These are phyloP conservation scores for Grammomys dolichurus DNA, from an alignment of 2,113 vertebrate species.

Conservation along the genomic window DNA sequence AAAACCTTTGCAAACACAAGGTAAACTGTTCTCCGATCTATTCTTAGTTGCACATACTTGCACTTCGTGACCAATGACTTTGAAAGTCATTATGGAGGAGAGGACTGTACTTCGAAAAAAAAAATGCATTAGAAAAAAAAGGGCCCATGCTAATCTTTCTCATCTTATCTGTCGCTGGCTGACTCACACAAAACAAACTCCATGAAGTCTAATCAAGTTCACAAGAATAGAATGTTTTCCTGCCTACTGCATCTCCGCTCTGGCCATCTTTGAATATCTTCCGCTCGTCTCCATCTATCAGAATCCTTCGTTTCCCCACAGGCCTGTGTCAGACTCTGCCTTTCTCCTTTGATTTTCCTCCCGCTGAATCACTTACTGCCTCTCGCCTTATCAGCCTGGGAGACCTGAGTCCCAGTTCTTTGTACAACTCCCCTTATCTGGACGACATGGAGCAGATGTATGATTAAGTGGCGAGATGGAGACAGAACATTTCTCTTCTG, in stretches of 20 bases:
- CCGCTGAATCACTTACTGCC: constrained; percentile 58
- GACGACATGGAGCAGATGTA: not conserved
- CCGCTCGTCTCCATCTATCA: not conserved
- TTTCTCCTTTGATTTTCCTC: constrained; percentile 52
- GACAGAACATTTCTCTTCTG: constrained; percentile 18
- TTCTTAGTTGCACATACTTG: not conserved
- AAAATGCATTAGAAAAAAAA: not conserved
- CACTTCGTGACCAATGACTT: not conserved
- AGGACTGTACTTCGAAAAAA: not conserved
- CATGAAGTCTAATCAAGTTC: not conserved
- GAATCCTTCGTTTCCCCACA: constrained; percentile 14
- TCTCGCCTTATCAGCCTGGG: constrained; percentile 32
- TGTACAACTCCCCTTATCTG: constrained; percentile 15
- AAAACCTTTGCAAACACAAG: constrained; percentile 26
- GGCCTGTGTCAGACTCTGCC: constrained; percentile 5
- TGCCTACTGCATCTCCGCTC: not conserved
- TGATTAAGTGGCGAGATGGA: constrained; percentile 11
- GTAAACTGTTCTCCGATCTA: not conserved
- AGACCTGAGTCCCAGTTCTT: constrained; percentile 16
- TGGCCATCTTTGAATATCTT: not conserved
- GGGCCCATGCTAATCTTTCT: not conserved
- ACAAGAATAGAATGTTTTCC: not conserved
- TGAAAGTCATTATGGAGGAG: not conserved
- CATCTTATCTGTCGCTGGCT: not conserved
- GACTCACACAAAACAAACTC: not conserved